These are phyloP conservation scores for Notodonta ziczac DNA, from an alignment of 2,888 invertebrate species.

Conservation along the genomic window DNA sequence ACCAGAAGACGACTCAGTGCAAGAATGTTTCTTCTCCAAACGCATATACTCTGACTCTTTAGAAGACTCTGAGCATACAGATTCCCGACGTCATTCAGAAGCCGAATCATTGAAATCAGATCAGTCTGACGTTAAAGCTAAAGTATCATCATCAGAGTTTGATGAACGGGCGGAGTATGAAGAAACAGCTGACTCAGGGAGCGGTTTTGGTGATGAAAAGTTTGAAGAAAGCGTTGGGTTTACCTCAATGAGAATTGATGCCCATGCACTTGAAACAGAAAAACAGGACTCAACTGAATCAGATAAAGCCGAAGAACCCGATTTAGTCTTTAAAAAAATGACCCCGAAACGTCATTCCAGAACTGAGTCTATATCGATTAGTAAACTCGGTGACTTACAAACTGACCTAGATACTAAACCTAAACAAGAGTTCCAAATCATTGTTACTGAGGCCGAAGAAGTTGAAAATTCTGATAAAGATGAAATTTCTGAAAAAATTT, in stretches of 20 bases:
- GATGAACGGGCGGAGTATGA: constrained; percentile 81
- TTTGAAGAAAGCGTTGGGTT: constrained; percentile 79
- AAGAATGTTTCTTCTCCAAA: constrained; percentile 83
- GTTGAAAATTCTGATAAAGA: constrained; percentile 75
- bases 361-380: constrained; percentile 77
- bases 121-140: constrained; percentile 77
- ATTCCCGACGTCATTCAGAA: constrained; percentile 80
- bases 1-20: constrained; percentile 82
- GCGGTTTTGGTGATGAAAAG: constrained; percentile 80
- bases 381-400: constrained; percentile 72
- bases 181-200: constrained; percentile 78
- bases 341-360: constrained; percentile 77
- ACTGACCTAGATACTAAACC: constrained; percentile 59
- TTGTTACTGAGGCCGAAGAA: constrained; percentile 81
- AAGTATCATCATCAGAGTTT: constrained; percentile 79
- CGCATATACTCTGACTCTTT: constrained; percentile 81
- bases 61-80: constrained; percentile 81
- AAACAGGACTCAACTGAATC: constrained; percentile 69
- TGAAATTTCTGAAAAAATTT: constrained; percentile 79
- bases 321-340: constrained; percentile 75
- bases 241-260: constrained; percentile 70
- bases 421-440: constrained; percentile 76
- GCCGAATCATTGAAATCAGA: constrained; percentile 81
- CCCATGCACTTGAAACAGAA: constrained; percentile 59
- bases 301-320: constrained; percentile 63